Percentiles rank a stretch among this genome's conserved stretches.
Evolutionary conservation across 2,888 invertebrate genomes (phyloP).

Genomic region (Sesamia inferens): DNA sequence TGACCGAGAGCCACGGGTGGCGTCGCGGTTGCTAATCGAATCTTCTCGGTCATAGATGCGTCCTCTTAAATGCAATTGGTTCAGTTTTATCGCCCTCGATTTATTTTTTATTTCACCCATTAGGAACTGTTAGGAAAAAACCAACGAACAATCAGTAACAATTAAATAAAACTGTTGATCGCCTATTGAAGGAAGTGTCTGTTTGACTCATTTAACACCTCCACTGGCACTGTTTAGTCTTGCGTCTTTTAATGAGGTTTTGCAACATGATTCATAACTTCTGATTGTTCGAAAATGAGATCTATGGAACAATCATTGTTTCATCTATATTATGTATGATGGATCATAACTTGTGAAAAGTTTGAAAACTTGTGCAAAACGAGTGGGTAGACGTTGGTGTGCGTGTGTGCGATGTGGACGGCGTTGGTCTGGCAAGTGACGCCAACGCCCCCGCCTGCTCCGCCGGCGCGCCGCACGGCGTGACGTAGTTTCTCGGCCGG

Average conservation of each 20-base stretch:
- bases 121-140: conserved; percentile 20
- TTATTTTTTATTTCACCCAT: conserved; percentile 1
- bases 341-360: conserved; percentile 70
- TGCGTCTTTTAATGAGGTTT: conserved; percentile 64
- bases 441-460: conserved; percentile 79
- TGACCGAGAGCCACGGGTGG: conserved; percentile 62
- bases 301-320: conserved; percentile 64
- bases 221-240: conserved; percentile 76
- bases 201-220: conserved; percentile 49
- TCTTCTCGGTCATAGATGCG: conserved; percentile 64
- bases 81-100: conserved; percentile 19
- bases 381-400: conserved; percentile 53
- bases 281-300: conserved; percentile 56
- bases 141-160: conserved; percentile 14
- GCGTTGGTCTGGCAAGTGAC: conserved; percentile 78
- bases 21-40: conserved; percentile 59
- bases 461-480: conserved; percentile 63
- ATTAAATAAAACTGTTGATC: conserved; percentile 11
- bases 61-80: conserved; percentile 61
- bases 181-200: conserved; percentile 19
- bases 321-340: conserved; percentile 66
- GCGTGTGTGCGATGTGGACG: conserved; percentile 60
- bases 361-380: conserved; percentile 68
- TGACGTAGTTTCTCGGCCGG: conserved; percentile 60
- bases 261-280: conserved; percentile 58